phyloP scores from a whole-genome alignment of 2,888 invertebrate genomes.

The Morpho achilles region DNA sequence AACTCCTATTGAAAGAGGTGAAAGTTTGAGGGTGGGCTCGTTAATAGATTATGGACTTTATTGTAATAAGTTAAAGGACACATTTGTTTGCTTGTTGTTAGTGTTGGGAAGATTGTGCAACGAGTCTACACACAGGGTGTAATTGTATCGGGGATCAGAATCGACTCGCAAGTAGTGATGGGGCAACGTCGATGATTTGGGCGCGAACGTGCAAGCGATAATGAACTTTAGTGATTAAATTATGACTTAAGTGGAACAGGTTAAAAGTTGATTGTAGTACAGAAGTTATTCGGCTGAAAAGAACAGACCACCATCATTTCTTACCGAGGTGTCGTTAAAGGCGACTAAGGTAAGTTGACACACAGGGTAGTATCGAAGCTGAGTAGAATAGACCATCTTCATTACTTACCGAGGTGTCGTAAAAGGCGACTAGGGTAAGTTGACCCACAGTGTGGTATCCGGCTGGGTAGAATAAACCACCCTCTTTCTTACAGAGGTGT shows the following conservation, averaged over 20 bases:
- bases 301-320: too few species aligned
- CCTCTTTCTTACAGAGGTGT: too few species aligned
- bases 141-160: slow-evolving; percentile 75
- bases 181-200: slow-evolving; percentile 40
- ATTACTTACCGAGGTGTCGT: too few species aligned
- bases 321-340: too few species aligned
- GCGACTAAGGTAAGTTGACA: too few species aligned
- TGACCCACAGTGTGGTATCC: too few species aligned
- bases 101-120: slow-evolving; percentile 73
- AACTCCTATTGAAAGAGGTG: slow-evolving; percentile 78
- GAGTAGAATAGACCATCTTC: too few species aligned
- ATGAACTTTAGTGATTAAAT: slow-evolving; percentile 33
- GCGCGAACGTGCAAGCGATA: slow-evolving; percentile 32
- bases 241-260: background rate
- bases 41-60: slow-evolving; percentile 40
- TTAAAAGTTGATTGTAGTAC: too few species aligned
- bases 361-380: too few species aligned
- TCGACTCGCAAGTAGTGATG: slow-evolving; percentile 58
- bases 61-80: slow-evolving; percentile 34
- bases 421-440: too few species aligned
- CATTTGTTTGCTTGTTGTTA: slow-evolving; percentile 38
- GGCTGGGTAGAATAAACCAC: too few species aligned
- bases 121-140: slow-evolving; percentile 72
- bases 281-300: too few species aligned
- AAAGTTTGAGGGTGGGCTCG: slow-evolving; percentile 60